A percentile compares a stretch with the other conserved stretches of the same genome.
Evolutionary conservation across 1,140 invertebrate species (phyloP).

Genomic region (Hesperophylax magnus): DNA sequence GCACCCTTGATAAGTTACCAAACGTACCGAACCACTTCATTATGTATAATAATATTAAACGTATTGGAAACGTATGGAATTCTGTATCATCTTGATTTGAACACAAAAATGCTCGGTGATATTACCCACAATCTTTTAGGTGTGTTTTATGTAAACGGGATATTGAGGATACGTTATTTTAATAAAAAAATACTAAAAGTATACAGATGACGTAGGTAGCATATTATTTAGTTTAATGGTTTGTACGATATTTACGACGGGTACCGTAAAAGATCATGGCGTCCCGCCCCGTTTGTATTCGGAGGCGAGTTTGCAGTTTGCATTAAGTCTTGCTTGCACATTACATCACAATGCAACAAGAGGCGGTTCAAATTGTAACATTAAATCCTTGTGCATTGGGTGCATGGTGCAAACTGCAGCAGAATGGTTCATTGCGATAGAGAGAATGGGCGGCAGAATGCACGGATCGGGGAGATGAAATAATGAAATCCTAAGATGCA

Average conservation of each 20-base stretch:
- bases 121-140: too few species aligned
- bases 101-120: too few species aligned
- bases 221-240: too few species aligned
- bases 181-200: too few species aligned
- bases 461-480: slow-evolving; percentile 27
- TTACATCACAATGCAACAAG: slow-evolving; percentile 55
- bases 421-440: slow-evolving; percentile 30
- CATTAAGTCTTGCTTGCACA: background rate
- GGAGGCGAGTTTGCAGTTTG: slow-evolving; percentile 28
- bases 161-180: too few species aligned
- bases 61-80: too few species aligned
- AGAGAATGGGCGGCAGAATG: slow-evolving; percentile 38
- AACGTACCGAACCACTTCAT: too few species aligned
- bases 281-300: background rate
- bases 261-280: slow-evolving; percentile 24
- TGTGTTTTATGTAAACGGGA: too few species aligned
- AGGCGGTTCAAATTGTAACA: slow-evolving; percentile 55
- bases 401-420: slow-evolving; percentile 23
- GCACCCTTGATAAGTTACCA: too few species aligned
- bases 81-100: too few species aligned
- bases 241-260: background rate
- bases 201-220: too few species aligned
- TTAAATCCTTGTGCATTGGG: slow-evolving; percentile 40
- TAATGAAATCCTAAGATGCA: slow-evolving; percentile 34
- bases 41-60: too few species aligned